Conservation (phyloP, 53 echinoderm and acorn worm genomes). For the Holothuria scabra region DNA sequence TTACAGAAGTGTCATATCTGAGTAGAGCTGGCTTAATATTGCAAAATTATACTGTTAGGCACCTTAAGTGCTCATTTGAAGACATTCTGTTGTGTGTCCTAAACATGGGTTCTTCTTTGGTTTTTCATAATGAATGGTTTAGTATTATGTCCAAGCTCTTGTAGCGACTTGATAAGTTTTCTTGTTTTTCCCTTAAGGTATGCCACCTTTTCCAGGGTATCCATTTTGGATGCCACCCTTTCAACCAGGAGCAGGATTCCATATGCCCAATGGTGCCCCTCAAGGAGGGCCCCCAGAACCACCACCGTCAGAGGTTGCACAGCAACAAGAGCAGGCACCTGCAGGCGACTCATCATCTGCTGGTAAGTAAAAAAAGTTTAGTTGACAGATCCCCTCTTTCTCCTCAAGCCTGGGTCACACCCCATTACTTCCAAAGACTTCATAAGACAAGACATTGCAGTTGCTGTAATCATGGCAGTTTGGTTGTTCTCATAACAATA, state of each 20-base stretch:
- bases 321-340: neutral
- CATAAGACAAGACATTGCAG: no score
- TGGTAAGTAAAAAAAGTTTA: slow-evolving; percentile 24
- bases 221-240: slow-evolving; percentile 92
- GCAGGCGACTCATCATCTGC: slow-evolving; percentile 21
- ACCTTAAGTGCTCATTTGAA: neutral
- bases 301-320: slow-evolving; percentile 29
- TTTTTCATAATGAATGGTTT: neutral
- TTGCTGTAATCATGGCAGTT: no score
- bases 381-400: slow-evolving; percentile 10
- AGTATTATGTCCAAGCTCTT: no score
- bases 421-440: no score
- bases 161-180: no score
- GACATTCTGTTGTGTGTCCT: neutral
- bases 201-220: slow-evolving; percentile 95
- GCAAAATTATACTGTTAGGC: no score
- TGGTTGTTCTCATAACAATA: no score
- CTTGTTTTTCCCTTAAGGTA: slow-evolving; percentile 31
- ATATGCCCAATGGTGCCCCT: slow-evolving; percentile 27
- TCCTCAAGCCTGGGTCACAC: no score
- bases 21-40: no score
- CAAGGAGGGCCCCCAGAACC: slow-evolving; percentile 30
- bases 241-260: slow-evolving; percentile 72
- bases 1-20: no score
- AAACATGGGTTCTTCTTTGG: no score